phyloP scores from a whole-genome alignment of 2,113 vertebrate species.

The mouse (Mus musculus) region DNA sequence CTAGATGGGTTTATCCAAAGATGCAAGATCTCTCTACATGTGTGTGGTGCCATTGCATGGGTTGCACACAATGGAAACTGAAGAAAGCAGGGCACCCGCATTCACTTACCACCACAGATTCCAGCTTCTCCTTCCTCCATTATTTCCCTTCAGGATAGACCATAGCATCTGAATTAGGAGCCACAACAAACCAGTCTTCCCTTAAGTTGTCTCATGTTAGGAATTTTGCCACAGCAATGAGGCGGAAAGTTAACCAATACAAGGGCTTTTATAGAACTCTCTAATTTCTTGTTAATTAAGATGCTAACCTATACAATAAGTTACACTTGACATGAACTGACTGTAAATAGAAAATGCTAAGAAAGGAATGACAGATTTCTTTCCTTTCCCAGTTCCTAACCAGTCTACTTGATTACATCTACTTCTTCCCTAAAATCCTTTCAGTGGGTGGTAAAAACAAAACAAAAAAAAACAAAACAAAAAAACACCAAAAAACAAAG shows the following conservation, averaged over 20 bases:
- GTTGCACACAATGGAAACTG: neutral
- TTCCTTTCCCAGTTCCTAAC: neutral
- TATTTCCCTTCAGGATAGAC: rapidly evolving
- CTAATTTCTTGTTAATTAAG: neutral
- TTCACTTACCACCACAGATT: neutral
- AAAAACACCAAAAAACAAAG: neutral
- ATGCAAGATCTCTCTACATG: neutral
- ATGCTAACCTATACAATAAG: neutral
- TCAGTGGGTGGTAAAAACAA: neutral
- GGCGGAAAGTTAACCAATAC: neutral
- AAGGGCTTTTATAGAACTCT: neutral
- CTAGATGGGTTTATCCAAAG: neutral
- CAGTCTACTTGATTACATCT: no score
- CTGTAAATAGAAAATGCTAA: neutral
- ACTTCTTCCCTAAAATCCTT: neutral
- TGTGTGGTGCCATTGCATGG: no score
- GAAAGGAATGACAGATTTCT: neutral
- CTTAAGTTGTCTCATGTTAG: neutral
- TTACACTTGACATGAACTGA: neutral
- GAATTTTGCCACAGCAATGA: no score
- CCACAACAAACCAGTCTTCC: neutral
- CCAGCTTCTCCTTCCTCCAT: rapidly evolving
- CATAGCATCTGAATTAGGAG: neutral
- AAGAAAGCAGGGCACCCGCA: neutral
- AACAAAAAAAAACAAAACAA: neutral